These are phyloP conservation scores for Cynaeus angustus DNA, from an alignment of 2,888 invertebrate genomes.

Conservation along the genomic window DNA sequence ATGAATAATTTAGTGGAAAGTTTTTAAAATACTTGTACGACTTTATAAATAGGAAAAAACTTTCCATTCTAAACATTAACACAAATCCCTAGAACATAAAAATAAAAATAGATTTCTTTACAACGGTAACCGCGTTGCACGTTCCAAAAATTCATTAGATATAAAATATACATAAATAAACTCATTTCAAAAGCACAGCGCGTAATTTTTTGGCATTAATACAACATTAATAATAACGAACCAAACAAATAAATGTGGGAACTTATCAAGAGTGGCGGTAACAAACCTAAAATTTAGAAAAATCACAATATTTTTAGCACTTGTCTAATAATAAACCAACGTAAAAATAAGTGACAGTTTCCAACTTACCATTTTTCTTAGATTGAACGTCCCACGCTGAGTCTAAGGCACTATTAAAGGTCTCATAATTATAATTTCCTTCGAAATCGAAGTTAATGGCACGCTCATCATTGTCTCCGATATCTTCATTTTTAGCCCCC, in stretches of 20 bases:
- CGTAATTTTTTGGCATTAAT: constrained; percentile 13
- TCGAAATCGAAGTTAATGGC: constrained; percentile 55
- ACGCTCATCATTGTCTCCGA: constrained; percentile 11
- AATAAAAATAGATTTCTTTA: constrained; percentile 6
- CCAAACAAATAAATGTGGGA: too few relatives aligned
- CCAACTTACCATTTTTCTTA: constrained; percentile 47
- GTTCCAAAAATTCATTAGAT: constrained; percentile 14
- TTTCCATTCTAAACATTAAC: constrained; percentile 12
- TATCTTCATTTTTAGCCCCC: constrained; percentile 2
- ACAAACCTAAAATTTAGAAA: too few relatives aligned
- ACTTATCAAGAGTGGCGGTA: too few relatives aligned
- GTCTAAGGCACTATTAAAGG: constrained; percentile 49
- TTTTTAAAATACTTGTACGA: too few relatives aligned
- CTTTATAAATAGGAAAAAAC: not conserved
- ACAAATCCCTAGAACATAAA: constrained; percentile 10
- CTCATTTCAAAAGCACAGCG: not conserved
- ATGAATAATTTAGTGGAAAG: too few relatives aligned
- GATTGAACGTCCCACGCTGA: constrained; percentile 49
- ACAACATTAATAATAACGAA: too few relatives aligned
- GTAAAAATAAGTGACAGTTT: not conserved
- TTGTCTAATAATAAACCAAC: constrained; percentile 11
- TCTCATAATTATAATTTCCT: constrained; percentile 55
- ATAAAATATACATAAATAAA: constrained; percentile 18
- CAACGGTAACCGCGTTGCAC: not conserved
- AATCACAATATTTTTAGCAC: too few relatives aligned